Conservation (phyloP, 1,140 invertebrate genomes). For the Patella vulgata region DNA sequence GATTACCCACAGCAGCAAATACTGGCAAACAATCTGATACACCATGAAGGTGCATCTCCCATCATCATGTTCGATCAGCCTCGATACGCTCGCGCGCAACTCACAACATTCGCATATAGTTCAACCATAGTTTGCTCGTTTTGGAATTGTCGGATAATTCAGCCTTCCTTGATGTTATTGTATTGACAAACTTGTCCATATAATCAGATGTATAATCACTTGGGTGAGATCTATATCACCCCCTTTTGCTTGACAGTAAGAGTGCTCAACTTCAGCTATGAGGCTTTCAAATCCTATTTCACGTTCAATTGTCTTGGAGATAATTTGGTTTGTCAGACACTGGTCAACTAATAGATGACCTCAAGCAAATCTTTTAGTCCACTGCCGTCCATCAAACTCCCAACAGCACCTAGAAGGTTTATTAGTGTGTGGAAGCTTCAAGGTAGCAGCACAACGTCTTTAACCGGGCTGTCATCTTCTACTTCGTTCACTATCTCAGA, state of each 20-base stretch:
- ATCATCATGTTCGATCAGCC: conserved; percentile 48
- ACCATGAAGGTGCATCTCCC: conserved; percentile 25
- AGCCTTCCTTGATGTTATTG: too few species aligned
- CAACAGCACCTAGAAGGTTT: conserved; percentile 42
- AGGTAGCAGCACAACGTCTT: conserved; percentile 21
- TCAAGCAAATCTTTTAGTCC: conserved; percentile 38
- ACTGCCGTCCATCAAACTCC: conserved; percentile 37
- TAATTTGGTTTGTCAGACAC: conserved; percentile 16
- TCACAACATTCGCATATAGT: conserved; percentile 47
- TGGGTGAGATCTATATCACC: too few species aligned
- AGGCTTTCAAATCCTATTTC: too few species aligned
- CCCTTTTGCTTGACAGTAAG: too few species aligned
- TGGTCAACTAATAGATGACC: conserved; percentile 34
- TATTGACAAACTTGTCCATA: too few species aligned
- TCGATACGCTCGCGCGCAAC: conserved; percentile 36
- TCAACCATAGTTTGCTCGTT: too few species aligned
- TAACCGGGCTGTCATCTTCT: conserved; percentile 8
- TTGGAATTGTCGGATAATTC: too few species aligned
- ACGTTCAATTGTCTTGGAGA: background rate
- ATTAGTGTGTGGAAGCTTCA: conserved; percentile 39
- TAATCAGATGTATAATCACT: too few species aligned
- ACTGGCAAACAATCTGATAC: conserved; percentile 62
- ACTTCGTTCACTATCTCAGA: conserved; percentile 26
- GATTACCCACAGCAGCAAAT: too few species aligned
- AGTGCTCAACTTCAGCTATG: too few species aligned